Base-by-base conservation (phyloP, 2,113 vertebrate genomes). In the Chloropsis hardwickii region DNA sequence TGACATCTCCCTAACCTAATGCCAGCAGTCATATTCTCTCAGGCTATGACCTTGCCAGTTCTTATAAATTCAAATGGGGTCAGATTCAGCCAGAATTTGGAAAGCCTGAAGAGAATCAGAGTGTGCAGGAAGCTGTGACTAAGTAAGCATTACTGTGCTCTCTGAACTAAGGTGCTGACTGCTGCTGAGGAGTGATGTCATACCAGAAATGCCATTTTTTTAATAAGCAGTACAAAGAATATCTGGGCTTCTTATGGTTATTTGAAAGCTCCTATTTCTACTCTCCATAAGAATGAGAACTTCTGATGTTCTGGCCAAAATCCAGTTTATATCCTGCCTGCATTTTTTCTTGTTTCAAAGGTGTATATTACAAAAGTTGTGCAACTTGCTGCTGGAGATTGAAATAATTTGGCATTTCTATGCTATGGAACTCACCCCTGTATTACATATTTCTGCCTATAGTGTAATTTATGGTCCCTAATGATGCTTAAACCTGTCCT, bases 1-100 rank as follows among this genome's bases (percentile, higher is more conserved):
- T 92, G 94, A 95, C 95, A 93, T 97, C 92, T 92, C 64, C 90
- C 94, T 90, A 92, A 95, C 93, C 82, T 81, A 88, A 67, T 88
- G 95, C 92, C 92, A 95, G 90, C 90, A 96, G 90, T 92, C 76
- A 65, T 90, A 81, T 88, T 94, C 88, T 84, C 88, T 66, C 10
- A 1, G 86, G 85, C 92, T 93, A 40, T 84, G 86, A 94, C 90
- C 86, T 88, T 93, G 93, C 94, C 93, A 94, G 71, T 39, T 92
- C 80, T 69, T 74, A 53, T 94, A 37, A 88, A 86, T 83, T 88
- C 72, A 81, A 21, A 81, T 5, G 5, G 81, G 72, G 83, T 86
- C 77, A 53, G 85, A 83, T 84, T 81, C 80, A 66, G 85, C 61
- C 54, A 58, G 90, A 88, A 67, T 88, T 39, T 56, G 39, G 71